Base-by-base conservation (phyloP, 2,888 invertebrate genomes). In the Euclidia mi region DNA sequence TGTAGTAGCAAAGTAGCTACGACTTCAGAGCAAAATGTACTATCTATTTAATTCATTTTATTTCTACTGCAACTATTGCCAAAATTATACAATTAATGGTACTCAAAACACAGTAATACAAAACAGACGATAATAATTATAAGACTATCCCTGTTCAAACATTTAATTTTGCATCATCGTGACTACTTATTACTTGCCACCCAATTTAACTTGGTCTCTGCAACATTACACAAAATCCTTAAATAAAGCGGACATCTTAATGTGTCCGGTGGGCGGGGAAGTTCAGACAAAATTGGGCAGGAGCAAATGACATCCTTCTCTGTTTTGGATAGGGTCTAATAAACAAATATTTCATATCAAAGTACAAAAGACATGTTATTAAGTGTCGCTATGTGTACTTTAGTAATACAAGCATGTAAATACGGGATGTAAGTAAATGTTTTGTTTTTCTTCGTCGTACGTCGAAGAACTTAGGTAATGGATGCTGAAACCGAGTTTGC, bases 291-390 rank as follows among this genome's bases (percentile, higher is more conserved):
- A 9, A 2, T 45, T 56, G 34, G 56, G 29, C 34, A 4, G 0
- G 9, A 42, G 42, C 11, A 48, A 49, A 42, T 46, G 42, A 42
- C 20, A 9, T 10, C 25, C n/a, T n/a, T n/a, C n/a, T 48, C 41
- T 15, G 15, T 47, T 46, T 57, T 66, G 63, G 69, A 55, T 34
- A 9, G 20, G n/a, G 29, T 55, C 57, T 64, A 65, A 66, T 49
- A 29, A 42, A 40, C 6, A 49, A 20, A 53, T 44, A 40, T 56
- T 53, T 50, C 47, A 38, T 44, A 40, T 44, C 44, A 40, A 49
- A 40, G 34, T 28, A 49, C 35, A 20, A 34, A 34, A 14, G 34
- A 38, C 41, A 42, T 49, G 28, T 49, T 49, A 49, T 49, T 32
- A 49, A 49, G 49, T 49, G 41, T 32, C 14, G 9, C 40, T 14